Evolutionary conservation across 1,140 invertebrate species (phyloP), one percentile per base, ranked within the genome.

Genomic region (Popillia japonica): DNA sequence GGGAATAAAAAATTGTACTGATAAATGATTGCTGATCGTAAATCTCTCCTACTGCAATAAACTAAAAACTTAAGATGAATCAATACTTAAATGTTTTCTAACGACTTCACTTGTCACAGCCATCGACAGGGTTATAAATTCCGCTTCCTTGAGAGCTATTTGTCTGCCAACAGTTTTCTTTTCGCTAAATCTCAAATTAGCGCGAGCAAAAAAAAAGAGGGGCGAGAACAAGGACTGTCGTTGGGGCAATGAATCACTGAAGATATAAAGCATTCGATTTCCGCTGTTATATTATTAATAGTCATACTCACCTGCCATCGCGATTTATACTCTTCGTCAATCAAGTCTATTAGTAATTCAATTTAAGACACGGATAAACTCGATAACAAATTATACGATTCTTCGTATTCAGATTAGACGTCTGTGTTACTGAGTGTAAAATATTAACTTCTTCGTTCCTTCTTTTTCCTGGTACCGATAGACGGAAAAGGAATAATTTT

Each of bases 151-250:
- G 20, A 7, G 61, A 68, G 61, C 61, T 68, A 68, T 68, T 68
- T 68, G 61, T 68, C 61, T 68, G 61, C 61, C 61, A 68, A 68
- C 61, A 68, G 61, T 68, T 68, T 68, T 68, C 61, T 68, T 68
- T 68, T 68, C 61, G 20, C 17, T 20, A 68, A 68, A 68, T 68
- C 61, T 68, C 61, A 68, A 68, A 68, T 68, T 68, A 68, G 61
- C 61, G 61, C 22, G 22, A 34, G 22, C 20, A 55, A 55, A 27
- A 68, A 27, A 68, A 27, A 68, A 3, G 61, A 23, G 27, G 9
- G 22, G 27, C 61, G 61, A 27, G 27, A 34, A 34, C 20, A 22
- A 68, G 27, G 61, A 34, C 17, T 68, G 61, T 68, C 61, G 61
- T 48, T 17, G 44, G 22, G 22, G 22, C 61, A 22, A 68, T 68